phyloP scores from a whole-genome alignment of 2,888 invertebrate genomes.

The Eristalis tenax region DNA sequence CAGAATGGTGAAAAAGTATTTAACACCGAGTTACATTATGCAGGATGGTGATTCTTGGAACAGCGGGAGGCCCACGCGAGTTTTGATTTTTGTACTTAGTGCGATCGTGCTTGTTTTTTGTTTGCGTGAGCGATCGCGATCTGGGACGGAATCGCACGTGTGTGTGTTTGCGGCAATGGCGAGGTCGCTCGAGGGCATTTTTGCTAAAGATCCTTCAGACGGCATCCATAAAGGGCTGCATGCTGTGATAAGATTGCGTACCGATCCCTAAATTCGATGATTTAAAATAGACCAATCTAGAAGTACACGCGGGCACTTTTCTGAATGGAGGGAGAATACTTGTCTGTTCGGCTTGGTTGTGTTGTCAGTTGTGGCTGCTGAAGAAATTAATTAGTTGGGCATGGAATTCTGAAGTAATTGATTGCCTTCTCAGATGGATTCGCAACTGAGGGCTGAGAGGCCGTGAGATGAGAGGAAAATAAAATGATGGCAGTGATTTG shows the following conservation, averaged over 20 bases:
- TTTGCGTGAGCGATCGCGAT: slow-evolving; percentile 61
- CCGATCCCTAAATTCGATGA: slow-evolving; percentile 67
- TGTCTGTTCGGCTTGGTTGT: slow-evolving; percentile 28
- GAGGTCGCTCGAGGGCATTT: slow-evolving; percentile 35
- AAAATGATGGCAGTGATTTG: neutral
- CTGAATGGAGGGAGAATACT: slow-evolving; percentile 15
- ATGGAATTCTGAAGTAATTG: slow-evolving; percentile 68
- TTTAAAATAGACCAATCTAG: slow-evolving; percentile 65
- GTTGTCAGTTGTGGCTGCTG: slow-evolving; percentile 47
- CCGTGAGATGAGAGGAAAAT: neutral
- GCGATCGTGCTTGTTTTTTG: slow-evolving; percentile 16
- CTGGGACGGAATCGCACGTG: neutral
- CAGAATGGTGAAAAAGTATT: slow-evolving; percentile 52
- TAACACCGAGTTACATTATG: slow-evolving; percentile 65
- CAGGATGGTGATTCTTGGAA: slow-evolving; percentile 64
- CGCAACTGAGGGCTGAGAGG: slow-evolving; percentile 36
- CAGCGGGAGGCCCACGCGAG: slow-evolving; percentile 64
- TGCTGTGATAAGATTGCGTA: slow-evolving; percentile 49
- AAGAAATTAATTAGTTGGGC: slow-evolving; percentile 64
- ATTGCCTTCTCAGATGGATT: slow-evolving; percentile 38
- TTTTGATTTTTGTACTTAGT: slow-evolving; percentile 51
- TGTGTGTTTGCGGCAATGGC: neutral
- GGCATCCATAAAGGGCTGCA: slow-evolving; percentile 51
- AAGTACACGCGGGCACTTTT: slow-evolving; percentile 50
- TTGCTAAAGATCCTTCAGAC: slow-evolving; percentile 17